Conservation (phyloP, 2,113 vertebrate genomes). For the Procavia capensis region DNA sequence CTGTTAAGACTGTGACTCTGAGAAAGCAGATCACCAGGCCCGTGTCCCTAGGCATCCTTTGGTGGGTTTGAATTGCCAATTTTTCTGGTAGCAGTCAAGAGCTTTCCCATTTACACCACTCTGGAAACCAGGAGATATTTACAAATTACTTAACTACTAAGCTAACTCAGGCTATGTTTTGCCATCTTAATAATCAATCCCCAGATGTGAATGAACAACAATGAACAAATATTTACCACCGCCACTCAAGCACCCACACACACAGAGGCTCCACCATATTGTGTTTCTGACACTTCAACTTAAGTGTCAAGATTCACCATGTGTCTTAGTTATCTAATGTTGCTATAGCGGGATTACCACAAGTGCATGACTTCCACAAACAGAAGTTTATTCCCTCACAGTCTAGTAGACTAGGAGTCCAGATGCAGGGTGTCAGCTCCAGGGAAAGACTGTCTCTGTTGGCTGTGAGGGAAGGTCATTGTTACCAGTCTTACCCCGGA, state of each 20-base stretch:
- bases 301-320: neutral
- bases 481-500: no score
- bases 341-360: no score
- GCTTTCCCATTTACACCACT: neutral
- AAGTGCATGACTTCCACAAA: no score
- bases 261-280: neutral
- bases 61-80: neutral
- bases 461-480: no score
- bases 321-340: no score
- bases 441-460: no score
- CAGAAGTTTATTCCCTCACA: no score
- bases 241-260: neutral
- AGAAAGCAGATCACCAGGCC: neutral
- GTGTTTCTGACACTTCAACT: neutral
- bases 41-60: neutral
- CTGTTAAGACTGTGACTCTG: neutral
- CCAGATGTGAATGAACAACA: neutral
- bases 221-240: neutral
- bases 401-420: no score
- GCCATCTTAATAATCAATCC: neutral
- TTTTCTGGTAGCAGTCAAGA: neutral
- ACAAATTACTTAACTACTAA: neutral
- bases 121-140: neutral
- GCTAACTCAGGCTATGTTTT: neutral
- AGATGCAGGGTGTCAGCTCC: no score